A percentile compares a stretch with the other conserved stretches of the same genome.
Conservation (phyloP, 2,113 vertebrate genomes). For the Cebus imitator region DNA sequence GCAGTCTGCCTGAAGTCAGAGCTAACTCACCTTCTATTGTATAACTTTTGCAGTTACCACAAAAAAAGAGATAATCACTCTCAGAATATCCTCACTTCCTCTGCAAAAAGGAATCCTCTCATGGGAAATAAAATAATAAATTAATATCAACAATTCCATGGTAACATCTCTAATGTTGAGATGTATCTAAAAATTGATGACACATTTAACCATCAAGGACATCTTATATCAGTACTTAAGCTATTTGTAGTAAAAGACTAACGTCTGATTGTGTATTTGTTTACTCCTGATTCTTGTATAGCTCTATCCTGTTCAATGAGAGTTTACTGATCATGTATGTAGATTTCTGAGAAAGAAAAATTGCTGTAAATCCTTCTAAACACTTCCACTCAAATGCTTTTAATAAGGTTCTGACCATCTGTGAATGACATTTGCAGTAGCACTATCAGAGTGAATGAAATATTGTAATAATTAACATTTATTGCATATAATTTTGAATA, state of each 20-base stretch:
- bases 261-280: not conserved
- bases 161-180: not conserved
- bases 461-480: not conserved
- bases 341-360: not conserved
- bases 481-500: not conserved
- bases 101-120: not conserved
- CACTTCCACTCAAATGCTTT: not conserved
- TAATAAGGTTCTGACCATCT: not conserved
- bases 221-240: not conserved
- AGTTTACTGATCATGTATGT: not conserved
- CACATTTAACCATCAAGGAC: not conserved
- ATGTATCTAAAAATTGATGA: not conserved
- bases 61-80: not conserved
- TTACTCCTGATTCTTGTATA: not conserved
- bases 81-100: not conserved
- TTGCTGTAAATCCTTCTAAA: not conserved
- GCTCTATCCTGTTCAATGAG: not conserved
- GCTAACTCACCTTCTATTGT: not conserved
- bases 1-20: not conserved
- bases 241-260: not conserved
- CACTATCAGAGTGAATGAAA: not conserved
- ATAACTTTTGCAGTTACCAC: not conserved
- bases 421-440: not conserved
- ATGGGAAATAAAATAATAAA: not conserved
- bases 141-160: conserved; percentile 1